Evolutionary conservation across 37 sponge, comb jelly and placozoan species (phyloP).

Genomic region (Amphimedon queenslandica): DNA sequence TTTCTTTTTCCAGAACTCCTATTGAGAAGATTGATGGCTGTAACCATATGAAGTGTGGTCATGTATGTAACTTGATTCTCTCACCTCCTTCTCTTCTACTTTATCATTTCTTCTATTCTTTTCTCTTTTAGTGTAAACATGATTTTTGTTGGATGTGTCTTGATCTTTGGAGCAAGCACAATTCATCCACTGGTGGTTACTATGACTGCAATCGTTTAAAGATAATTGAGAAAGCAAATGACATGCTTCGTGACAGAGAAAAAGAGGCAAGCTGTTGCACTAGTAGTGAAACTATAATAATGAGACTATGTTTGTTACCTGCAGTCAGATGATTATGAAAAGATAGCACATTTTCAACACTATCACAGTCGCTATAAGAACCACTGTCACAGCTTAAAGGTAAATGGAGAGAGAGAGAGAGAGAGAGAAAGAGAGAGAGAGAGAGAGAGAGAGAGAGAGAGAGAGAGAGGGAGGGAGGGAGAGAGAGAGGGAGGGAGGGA

Average conservation of each 20-base stretch:
- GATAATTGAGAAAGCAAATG: conserved; percentile 42
- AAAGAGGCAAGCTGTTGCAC: conserved; percentile 12
- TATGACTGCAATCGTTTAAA: conserved; percentile 70
- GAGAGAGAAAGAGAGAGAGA: no score
- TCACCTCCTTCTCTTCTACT: background rate
- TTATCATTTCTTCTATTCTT: background rate
- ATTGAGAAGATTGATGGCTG: conserved; percentile 96
- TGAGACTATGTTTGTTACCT: background rate
- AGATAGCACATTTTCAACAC: conserved; percentile 34
- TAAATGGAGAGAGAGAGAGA: no score
- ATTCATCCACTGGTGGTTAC: conserved; percentile 87
- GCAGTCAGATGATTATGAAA: conserved; percentile 29
- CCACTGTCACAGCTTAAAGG: conserved; percentile 41
- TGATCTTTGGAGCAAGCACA: conserved; percentile 80
- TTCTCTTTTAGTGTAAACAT: conserved; percentile 63
- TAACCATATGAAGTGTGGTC: conserved; percentile 90
- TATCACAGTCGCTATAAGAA: conserved; percentile 50
- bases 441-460: no score
- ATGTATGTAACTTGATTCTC: conserved; percentile 62
- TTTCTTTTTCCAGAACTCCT: conserved; percentile 36
- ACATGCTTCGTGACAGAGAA: conserved; percentile 33
- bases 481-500: no score
- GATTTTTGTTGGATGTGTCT: conserved; percentile 95
- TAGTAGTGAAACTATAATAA: background rate
- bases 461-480: no score